Base-by-base conservation (phyloP, 2,888 invertebrate species). In the Tyria jacobaeae region DNA sequence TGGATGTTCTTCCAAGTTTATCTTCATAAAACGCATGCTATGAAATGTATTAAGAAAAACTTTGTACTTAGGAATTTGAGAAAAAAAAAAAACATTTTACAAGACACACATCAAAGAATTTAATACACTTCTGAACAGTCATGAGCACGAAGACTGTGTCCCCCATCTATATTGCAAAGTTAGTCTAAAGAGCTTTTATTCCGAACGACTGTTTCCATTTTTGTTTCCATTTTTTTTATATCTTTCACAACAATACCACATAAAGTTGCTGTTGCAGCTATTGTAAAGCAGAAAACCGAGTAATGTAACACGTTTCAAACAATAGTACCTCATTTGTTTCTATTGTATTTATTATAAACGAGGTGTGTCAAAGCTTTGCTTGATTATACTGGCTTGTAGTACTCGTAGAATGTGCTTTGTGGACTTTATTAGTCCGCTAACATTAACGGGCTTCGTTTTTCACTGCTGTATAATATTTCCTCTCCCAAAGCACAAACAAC, bases 311-410 rank as follows among this genome's bases (percentile, higher is more conserved):
- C 6, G 27, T 49, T 56, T 56, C 15, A 25, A 48, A 35, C 17
- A 54, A 44, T 41, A 25, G 37, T n/a, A 37, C 9, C 6, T 34
- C 21, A 21, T 44, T 55, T 34, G 21, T 34, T 48, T 47, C 12
- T 48, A 35, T 35, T n/a, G 35, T 35, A 35, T 25, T 48, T n/a
- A 56, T 56, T 34, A 48, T 47, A 35, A 47, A 55, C 47, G 31
- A 52, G 41, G 51, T 35, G 34, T 35, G 21, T 35, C 51, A 21
- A 12, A 51, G 21, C 12, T 17, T 51, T 14, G 21, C 31, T 17
- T 17, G 15, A 35, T 27, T n/a, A 41, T 47, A 17, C 15, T 37
- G 21, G n/a, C 9, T 47, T 44, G 12, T 17, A 56, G 47, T 27
- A 27, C 27, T 4, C 27, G n/a, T 31, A 31, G 24, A 31, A 27